Evolutionary conservation across 2,797 vertebrate species (phyloP), one percentile per base, ranked within the genome.

Genomic region (Aldrovandia affinis): DNA sequence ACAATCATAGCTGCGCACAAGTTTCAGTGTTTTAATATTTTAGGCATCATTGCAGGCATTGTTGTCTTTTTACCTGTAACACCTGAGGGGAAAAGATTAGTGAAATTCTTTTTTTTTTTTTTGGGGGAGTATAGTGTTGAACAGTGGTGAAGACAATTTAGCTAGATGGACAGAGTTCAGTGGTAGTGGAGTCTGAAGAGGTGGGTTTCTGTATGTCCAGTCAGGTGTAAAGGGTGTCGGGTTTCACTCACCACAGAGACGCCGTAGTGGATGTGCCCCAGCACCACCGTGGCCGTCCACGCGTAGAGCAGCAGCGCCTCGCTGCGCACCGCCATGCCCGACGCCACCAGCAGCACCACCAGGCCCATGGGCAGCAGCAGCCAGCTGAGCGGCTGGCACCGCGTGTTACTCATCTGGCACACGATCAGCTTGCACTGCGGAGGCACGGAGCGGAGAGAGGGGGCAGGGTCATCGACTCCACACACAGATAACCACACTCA

Each of bases 391-490:
- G 98, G 91, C 88, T 96, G 97, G 88, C 98, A 99, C 2, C 98
- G 96, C 0, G 98, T 99, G 92, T 95, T 98, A 88, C 97, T 99
- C 98, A 99, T 99, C 92, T 99, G 98, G 86, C 98, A 99, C 86
- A 99, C 98, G 0, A 99, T 99, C 91, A 99, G 96, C 83, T 97
- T 97, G 92, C 98, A 99, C 98, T 99, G 93, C 42, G 84, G 81
- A 84, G 0, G 80, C 81, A 87, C 0, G 83, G 42, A 44, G 47
- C 20, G 2, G 12, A 59, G 82, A 15, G 59, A 18, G 85, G 30
- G 47, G 77, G 9, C 18, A 54, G 33, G 55, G 1, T 44, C 44
- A 8, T 68, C 33, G n/a, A 6, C 15, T 6, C 20, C 3, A 28
- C 12, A 10, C 36, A 65, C 25, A 47, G 25, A 50, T 3, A 12